These are phyloP conservation scores for Sesia bembeciformis DNA, from an alignment of 2,888 invertebrate species.

Conservation along the genomic window DNA sequence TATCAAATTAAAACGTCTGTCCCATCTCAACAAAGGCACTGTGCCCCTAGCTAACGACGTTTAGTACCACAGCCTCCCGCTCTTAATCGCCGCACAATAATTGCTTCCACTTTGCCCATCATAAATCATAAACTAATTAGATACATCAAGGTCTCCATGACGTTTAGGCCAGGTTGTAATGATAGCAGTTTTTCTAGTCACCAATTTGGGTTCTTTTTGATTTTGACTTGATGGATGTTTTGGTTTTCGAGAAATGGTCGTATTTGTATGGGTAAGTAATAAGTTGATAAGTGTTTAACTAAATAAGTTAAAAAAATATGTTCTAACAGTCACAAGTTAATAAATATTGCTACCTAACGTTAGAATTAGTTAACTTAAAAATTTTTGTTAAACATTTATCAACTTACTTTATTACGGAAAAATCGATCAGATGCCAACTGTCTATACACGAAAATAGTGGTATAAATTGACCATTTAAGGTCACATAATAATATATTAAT, in stretches of 20 bases:
- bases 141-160: constrained; percentile 27
- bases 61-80: neutral
- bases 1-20: too few species aligned
- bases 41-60: too few species aligned
- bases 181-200: constrained; percentile 20
- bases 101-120: constrained; percentile 36
- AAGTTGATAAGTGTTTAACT: neutral
- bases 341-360: neutral
- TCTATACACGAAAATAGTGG: too few species aligned
- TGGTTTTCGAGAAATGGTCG: constrained; percentile 6
- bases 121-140: constrained; percentile 51
- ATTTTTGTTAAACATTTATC: too few species aligned
- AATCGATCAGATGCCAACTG: too few species aligned
- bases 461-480: too few species aligned
- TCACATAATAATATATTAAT: too few species aligned
- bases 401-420: too few species aligned
- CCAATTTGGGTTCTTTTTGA: constrained; percentile 7
- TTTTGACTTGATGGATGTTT: constrained; percentile 13
- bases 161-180: constrained; percentile 19
- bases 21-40: too few species aligned
- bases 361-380: neutral
- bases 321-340: neutral
- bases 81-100: constrained; percentile 29
- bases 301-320: neutral
- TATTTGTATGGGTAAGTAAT: neutral